Conservation (phyloP, 2,797 vertebrate genomes). For the Alectoris magna region DNA sequence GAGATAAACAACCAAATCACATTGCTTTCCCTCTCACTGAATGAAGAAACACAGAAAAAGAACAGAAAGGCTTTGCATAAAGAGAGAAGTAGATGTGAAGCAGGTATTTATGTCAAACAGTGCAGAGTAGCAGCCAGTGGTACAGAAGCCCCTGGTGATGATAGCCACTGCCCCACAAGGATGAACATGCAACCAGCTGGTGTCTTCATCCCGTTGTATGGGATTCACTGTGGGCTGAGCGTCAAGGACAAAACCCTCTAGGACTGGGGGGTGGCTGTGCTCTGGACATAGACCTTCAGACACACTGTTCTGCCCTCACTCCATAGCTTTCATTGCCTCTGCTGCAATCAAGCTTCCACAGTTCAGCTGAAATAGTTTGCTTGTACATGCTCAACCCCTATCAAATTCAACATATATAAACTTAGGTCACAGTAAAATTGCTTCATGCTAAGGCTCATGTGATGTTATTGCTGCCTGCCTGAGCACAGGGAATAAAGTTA, state of each 20-base stretch:
- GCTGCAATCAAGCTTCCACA: not conserved
- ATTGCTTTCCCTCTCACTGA: not conserved
- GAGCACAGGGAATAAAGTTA: not conserved
- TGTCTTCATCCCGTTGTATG: rapidly evolving
- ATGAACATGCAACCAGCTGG: not conserved
- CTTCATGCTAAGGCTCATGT: not conserved
- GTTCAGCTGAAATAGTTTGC: not conserved
- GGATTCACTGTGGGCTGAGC: not conserved
- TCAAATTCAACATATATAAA: not conserved
- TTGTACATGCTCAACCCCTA: rapidly evolving
- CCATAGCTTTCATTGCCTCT: not conserved
- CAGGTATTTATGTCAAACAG: not conserved
- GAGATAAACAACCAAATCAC: not conserved
- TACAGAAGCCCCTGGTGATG: rapidly evolving
- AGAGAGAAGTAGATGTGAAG: not conserved
- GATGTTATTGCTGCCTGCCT: not conserved
- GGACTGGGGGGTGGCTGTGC: no score
- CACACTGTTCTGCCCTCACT: not conserved
- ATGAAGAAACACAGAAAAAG: not conserved
- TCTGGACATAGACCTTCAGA: not conserved
- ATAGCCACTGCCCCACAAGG: rapidly evolving
- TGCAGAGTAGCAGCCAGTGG: not conserved
- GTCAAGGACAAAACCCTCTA: not conserved
- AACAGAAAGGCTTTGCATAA: not conserved
- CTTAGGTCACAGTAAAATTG: not conserved